phyloP scores from a whole-genome alignment of 2,797 vertebrate species.

The Crenichthys baileyi region DNA sequence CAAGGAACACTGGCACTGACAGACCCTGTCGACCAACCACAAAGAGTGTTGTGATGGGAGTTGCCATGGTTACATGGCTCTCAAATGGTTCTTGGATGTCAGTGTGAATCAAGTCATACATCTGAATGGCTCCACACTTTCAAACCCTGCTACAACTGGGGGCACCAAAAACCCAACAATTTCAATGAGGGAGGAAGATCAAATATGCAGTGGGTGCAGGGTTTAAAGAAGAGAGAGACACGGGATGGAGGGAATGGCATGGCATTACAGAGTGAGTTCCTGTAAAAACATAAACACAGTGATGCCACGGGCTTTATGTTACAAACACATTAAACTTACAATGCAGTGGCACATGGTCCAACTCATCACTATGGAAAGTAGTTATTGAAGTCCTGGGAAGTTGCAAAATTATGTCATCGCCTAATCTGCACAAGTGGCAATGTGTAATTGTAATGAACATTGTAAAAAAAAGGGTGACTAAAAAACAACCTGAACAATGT shows the following conservation, averaged over 20 bases:
- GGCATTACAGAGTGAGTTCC: neutral
- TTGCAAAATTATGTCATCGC: too few relatives aligned
- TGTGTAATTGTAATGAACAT: too few relatives aligned
- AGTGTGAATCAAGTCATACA: constrained; percentile 77
- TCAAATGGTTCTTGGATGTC: constrained; percentile 78
- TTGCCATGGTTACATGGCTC: constrained; percentile 76
- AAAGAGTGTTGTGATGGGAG: constrained; percentile 76
- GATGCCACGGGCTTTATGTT: constrained; percentile 12
- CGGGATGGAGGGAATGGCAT: constrained; percentile 36
- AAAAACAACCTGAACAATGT: too few relatives aligned
- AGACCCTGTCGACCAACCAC: constrained; percentile 64
- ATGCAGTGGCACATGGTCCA: too few relatives aligned
- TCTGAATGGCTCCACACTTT: constrained; percentile 51
- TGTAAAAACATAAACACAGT: constrained; percentile 1
- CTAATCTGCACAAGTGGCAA: too few relatives aligned
- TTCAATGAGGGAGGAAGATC: constrained; percentile 64
- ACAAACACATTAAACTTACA: constrained; percentile 29
- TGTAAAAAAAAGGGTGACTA: too few relatives aligned
- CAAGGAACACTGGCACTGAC: constrained; percentile 61
- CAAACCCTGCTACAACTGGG: constrained; percentile 45
- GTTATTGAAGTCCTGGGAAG: too few relatives aligned
- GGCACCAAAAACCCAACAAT: constrained; percentile 60
- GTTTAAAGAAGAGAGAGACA: constrained; percentile 9
- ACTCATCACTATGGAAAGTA: too few relatives aligned
- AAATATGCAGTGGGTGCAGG: constrained; percentile 28